These are phyloP conservation scores for Drosophila simulans DNA, from an alignment of 1,140 invertebrate genomes.

Conservation along the genomic window DNA sequence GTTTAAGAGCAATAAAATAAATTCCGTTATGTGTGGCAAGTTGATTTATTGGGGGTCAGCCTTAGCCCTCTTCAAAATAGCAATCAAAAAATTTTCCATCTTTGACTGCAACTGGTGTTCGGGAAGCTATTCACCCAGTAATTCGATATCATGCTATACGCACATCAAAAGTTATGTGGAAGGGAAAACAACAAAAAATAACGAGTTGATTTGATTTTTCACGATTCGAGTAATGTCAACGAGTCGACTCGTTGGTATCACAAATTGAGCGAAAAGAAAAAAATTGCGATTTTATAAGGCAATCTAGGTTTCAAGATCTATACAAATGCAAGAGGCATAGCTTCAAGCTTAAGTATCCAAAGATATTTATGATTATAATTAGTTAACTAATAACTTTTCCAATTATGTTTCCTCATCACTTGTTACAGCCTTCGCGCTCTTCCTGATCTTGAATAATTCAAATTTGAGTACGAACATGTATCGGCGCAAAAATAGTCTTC, in stretches of 20 bases:
- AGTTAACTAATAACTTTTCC: too few species aligned
- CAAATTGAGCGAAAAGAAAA: constrained; percentile 54
- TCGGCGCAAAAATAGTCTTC: constrained; percentile 29
- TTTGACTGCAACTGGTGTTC: constrained; percentile 6
- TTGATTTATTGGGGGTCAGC: constrained; percentile 21
- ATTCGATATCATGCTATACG: constrained; percentile 34
- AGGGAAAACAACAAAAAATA: constrained; percentile 1
- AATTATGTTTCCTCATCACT: neutral
- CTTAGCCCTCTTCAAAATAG: constrained; percentile 16
- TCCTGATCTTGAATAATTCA: constrained; percentile 48
- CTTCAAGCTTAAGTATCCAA: too few species aligned
- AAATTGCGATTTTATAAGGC: constrained; percentile 1
- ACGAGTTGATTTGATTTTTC: constrained; percentile 58
- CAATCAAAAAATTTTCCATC: constrained; percentile 23
- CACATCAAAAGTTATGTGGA: constrained; percentile 30
- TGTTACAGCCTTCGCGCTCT: constrained; percentile 18
- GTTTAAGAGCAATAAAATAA: neutral
- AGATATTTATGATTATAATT: too few species aligned
- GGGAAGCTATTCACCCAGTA: constrained; percentile 17
- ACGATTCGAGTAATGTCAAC: constrained; percentile 23
- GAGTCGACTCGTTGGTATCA: constrained; percentile 41
- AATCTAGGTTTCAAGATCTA: constrained; percentile 13
- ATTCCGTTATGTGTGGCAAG: constrained; percentile 15
- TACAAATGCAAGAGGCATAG: neutral
- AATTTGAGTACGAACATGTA: constrained; percentile 25